Base-by-base conservation (phyloP, 2,113 vertebrate genomes). In the Lethenteron reissneri region DNA sequence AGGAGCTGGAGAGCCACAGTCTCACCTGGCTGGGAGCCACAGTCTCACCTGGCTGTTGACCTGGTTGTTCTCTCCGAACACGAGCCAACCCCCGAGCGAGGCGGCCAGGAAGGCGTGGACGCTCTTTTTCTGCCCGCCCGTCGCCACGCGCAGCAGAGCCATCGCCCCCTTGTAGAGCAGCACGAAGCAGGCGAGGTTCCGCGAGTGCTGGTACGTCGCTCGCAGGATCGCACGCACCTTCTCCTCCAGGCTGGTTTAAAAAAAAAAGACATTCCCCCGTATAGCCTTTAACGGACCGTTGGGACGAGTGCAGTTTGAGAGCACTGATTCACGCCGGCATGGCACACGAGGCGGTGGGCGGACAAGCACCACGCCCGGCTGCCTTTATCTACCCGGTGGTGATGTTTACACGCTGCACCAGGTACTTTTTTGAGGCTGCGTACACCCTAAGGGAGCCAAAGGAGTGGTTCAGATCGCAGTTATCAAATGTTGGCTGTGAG, bases 21-120 rank as follows among this genome's bases (percentile, higher is more conserved):
- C 25, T 41, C 25, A 6, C 25, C 25, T 41, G 25, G 25, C 25
- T 41, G 25, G 25, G 25, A 41, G 25, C 25, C 25, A 41, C 41
- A 41, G 41, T 7, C 41, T 41, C 41, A 41, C 41, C 41, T 41
- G 94, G 76, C 87, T 96, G 73, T 99, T 97, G 76, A 99, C 85
- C 78, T 82, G 85, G 74, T 85, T 95, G 80, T 94, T 92, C 25
- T 88, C 83, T 58, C 87, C 82, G 11, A 99, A 97, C 74, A 97
- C 81, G 13, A 99, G 79, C 80, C 85, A 85, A 12, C 87, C 88
- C n/a, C 89, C 92, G 2, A 94, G 19, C 75, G 83, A 91, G 71
- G 89, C 94, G 15, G 94, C 90, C 73, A 96, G 79, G 75, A 97
- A 95, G 7, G 89, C 82, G 73, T 97, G 92, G 8, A 83, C 79